Conservation (phyloP, 1,140 invertebrate genomes). For the Heliconius melpomene region DNA sequence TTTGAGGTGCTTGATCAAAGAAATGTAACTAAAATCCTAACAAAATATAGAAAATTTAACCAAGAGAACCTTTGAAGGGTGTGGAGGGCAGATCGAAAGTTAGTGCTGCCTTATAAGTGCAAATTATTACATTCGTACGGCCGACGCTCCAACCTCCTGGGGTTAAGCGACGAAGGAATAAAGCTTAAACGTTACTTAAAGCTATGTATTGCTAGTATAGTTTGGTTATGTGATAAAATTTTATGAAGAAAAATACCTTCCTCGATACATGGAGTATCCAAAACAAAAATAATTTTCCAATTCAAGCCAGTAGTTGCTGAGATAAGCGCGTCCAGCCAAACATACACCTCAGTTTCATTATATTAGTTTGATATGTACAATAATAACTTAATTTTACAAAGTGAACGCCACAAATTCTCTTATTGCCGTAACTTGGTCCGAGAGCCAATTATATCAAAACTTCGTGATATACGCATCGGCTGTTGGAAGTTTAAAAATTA, state of each 20-base stretch:
- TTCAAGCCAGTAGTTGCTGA: too few species aligned
- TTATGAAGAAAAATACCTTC: not conserved
- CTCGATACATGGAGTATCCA: too few species aligned
- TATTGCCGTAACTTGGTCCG: slow-evolving; percentile 42
- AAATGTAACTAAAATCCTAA: slow-evolving; percentile 76
- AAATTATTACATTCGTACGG: slow-evolving; percentile 37
- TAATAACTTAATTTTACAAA: not conserved
- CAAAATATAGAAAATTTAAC: slow-evolving; percentile 77
- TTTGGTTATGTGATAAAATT: not conserved
- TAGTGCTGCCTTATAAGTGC: slow-evolving; percentile 70
- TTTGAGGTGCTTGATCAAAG: slow-evolving; percentile 74
- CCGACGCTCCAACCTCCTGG: not conserved
- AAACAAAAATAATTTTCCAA: too few species aligned
- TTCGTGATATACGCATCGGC: slow-evolving; percentile 39
- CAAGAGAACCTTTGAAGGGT: slow-evolving; percentile 73
- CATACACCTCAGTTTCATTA: too few species aligned
- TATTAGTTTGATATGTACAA: not conserved
- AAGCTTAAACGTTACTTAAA: not conserved
- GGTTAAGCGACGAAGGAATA: not conserved
- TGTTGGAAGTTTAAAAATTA: slow-evolving; percentile 51
- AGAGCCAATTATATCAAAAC: slow-evolving; percentile 45
- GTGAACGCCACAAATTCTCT: slow-evolving; percentile 19
- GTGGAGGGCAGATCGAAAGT: slow-evolving; percentile 63
- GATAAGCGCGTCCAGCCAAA: too few species aligned
- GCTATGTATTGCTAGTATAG: not conserved